Percentiles rank a stretch among this genome's conserved stretches.
Conservation (phyloP, 2,113 vertebrate species). For the Perca flavescens region DNA sequence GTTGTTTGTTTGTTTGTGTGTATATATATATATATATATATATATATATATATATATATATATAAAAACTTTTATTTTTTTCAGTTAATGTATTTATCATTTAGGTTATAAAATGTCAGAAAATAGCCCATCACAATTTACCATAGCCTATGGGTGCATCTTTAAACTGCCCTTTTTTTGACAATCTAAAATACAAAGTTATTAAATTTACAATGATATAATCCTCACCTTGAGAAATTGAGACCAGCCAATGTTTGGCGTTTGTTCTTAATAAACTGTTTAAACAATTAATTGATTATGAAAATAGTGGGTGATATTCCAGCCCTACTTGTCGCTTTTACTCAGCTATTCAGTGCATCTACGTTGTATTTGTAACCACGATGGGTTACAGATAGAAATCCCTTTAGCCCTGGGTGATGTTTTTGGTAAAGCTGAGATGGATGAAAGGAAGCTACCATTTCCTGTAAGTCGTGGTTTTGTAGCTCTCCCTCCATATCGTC, state of each 20-base stretch:
- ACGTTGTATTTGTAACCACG: background rate
- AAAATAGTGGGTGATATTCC: background rate
- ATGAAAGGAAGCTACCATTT: conserved; percentile 84
- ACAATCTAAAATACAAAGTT: background rate
- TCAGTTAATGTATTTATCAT: too few species aligned
- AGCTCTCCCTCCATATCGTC: conserved; percentile 87
- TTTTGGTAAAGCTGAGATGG: background rate
- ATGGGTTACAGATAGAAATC: background rate
- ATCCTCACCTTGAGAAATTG: background rate
- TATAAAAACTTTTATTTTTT: too few species aligned
- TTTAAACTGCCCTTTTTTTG: background rate
- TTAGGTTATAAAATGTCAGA: background rate
- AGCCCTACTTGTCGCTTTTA: background rate
- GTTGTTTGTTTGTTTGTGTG: too few species aligned
- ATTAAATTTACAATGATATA: background rate
- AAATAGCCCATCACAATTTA: background rate
- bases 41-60: too few species aligned
- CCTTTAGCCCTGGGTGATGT: background rate
- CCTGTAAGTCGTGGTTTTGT: conserved; percentile 88
- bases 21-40: too few species aligned
- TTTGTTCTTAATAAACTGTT: background rate
- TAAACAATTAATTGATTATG: background rate
- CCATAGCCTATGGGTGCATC: background rate
- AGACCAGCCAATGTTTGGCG: background rate
- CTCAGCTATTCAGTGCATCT: background rate